phyloP scores from a whole-genome alignment of 2,888 invertebrate species.

The Blastobasis lacticolella region DNA sequence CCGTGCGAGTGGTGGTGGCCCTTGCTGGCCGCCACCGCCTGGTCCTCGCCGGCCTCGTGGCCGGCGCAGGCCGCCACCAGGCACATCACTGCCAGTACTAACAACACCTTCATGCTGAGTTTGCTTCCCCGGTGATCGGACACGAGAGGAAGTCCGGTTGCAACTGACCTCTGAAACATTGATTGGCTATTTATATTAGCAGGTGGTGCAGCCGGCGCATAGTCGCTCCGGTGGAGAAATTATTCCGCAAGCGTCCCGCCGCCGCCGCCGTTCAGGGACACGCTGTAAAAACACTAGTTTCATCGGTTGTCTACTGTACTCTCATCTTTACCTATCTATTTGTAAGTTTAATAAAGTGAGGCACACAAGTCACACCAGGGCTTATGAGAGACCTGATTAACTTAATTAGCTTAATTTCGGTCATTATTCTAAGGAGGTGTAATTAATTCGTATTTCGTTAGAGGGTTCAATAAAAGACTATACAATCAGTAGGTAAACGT shows the following conservation, averaged over 20 bases:
- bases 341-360: too few species aligned
- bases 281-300: too few species aligned
- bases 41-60: slow-evolving; percentile 38
- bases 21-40: slow-evolving; percentile 67
- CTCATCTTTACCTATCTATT: too few species aligned
- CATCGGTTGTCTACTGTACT: too few species aligned
- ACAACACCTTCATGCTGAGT: slow-evolving; percentile 45
- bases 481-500: too few species aligned
- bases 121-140: slow-evolving; percentile 18
- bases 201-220: slow-evolving; percentile 28
- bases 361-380: too few species aligned
- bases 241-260: slow-evolving; percentile 59
- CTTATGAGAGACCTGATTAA: too few species aligned
- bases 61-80: slow-evolving; percentile 49
- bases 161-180: slow-evolving; percentile 50
- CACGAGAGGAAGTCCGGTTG: slow-evolving; percentile 55
- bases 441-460: too few species aligned
- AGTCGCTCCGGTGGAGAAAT: slow-evolving; percentile 50
- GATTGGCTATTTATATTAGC: slow-evolving; percentile 62
- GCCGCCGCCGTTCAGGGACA: slow-evolving; percentile 59
- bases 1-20: slow-evolving; percentile 72
- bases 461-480: too few species aligned
- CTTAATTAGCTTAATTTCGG: too few species aligned
- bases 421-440: too few species aligned
- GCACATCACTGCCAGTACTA: slow-evolving; percentile 50